Conservation (phyloP, 2,113 vertebrate species). For the Prochilodus magdalenae region DNA sequence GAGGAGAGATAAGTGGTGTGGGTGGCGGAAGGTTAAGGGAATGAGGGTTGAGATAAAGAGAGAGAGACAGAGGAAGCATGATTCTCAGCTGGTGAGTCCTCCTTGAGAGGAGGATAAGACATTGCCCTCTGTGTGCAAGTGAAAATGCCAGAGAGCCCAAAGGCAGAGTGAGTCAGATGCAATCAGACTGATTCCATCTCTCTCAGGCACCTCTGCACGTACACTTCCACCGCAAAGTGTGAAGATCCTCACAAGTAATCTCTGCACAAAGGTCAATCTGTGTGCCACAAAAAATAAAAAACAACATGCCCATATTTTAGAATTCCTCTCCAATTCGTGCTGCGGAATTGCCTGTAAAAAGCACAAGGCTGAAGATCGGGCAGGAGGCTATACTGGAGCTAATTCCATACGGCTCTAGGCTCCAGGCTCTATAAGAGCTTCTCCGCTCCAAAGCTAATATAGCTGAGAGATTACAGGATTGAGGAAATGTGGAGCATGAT, state of each 20-base stretch:
- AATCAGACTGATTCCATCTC: not conserved
- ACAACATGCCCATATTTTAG: not conserved
- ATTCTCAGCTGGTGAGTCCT: conserved; percentile 9
- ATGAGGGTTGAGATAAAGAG: not conserved
- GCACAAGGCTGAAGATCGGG: not conserved
- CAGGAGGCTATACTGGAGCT: not conserved
- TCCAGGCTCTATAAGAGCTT: not conserved
- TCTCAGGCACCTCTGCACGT: not conserved
- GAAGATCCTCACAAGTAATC: conserved; percentile 9
- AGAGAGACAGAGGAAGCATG: not conserved
- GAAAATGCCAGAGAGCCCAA: conserved; percentile 28
- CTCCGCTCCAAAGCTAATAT: not conserved
- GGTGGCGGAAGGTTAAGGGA: not conserved
- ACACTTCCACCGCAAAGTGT: not conserved
- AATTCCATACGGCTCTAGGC: not conserved
- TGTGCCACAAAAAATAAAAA: not conserved
- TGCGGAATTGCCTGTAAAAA: not conserved
- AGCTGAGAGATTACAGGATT: not conserved
- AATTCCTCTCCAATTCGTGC: not conserved
- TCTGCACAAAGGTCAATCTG: not conserved
- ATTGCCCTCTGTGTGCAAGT: not conserved
- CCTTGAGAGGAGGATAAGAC: not conserved
- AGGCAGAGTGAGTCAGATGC: not conserved
- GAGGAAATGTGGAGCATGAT: not conserved
- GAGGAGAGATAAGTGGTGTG: not conserved